Evolutionary conservation across 2,113 vertebrate genomes (phyloP).

Genomic region (Bubo blakistoni): DNA sequence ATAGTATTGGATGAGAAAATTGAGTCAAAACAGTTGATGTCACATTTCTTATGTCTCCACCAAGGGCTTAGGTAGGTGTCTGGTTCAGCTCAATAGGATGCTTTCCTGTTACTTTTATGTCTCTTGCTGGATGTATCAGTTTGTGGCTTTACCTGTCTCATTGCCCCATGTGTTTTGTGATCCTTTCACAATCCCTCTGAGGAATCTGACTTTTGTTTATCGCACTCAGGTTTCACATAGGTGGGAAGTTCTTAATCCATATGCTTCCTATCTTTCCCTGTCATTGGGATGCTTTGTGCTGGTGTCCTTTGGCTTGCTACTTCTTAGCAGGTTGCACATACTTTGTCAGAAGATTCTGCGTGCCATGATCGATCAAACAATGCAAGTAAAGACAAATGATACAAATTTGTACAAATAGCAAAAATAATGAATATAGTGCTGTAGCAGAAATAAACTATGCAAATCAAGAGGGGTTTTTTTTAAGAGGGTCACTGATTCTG

Average conservation of each 20-base stretch:
- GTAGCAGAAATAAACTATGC: background rate
- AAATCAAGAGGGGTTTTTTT: background rate
- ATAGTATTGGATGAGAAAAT: background rate
- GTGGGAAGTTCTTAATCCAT: background rate
- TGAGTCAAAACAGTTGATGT: background rate
- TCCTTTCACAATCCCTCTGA: background rate
- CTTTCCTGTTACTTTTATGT: background rate
- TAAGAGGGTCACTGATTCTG: background rate
- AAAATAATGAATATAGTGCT: background rate
- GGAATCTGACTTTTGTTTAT: background rate
- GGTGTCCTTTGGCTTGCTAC: background rate
- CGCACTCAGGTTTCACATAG: background rate
- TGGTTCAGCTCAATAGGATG: background rate
- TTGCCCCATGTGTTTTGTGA: background rate
- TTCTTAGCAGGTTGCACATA: background rate
- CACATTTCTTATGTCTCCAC: background rate
- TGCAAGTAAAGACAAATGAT: background rate
- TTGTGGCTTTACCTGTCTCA: background rate
- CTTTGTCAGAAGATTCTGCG: background rate
- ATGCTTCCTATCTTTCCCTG: background rate
- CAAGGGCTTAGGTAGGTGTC: background rate
- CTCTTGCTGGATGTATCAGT: background rate
- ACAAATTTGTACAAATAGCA: background rate
- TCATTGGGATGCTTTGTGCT: background rate
- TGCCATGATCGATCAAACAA: background rate